A percentile compares a stretch with the other conserved stretches of the same genome.
These are phyloP conservation scores for Hafferia zeledoni DNA, from an alignment of 2,797 vertebrate genomes.

Conservation along the genomic window DNA sequence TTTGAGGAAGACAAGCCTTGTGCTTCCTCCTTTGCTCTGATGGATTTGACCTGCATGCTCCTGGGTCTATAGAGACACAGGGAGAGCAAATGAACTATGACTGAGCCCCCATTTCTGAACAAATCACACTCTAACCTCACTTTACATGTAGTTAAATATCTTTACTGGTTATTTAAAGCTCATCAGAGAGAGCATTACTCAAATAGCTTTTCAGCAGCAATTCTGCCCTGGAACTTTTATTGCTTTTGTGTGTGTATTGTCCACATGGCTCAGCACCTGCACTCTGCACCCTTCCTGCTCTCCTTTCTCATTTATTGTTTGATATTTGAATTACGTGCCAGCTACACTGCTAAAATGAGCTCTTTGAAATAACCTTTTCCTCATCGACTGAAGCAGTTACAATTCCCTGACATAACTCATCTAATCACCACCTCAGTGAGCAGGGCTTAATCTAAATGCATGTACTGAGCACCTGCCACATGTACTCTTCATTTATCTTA, in stretches of 20 bases:
- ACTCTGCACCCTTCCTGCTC: not conserved
- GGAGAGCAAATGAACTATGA: not conserved
- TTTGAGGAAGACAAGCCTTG: not conserved
- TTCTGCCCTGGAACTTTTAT: not conserved
- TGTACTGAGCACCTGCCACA: conserved; percentile 52
- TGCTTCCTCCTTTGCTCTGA: not conserved
- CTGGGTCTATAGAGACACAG: not conserved
- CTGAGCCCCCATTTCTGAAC: not conserved
- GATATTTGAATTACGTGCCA: conserved; percentile 41
- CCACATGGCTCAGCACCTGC: not conserved
- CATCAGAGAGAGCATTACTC: not conserved
- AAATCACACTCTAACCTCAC: not conserved
- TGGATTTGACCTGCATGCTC: not conserved
- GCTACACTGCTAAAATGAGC: not conserved
- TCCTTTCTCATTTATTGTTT: not conserved
- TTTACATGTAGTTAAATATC: not conserved
- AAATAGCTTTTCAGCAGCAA: not conserved
- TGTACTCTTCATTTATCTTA: conserved; percentile 30
- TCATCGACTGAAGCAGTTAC: conserved; percentile 43
- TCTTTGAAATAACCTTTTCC: conserved; percentile 44
- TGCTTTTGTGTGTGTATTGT: not conserved
- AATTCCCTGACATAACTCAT: conserved; percentile 61
- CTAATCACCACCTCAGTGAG: conserved; percentile 63
- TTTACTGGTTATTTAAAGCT: not conserved
- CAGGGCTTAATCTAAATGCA: conserved; percentile 60